Evolutionary conservation across 2,113 vertebrate genomes (phyloP), one percentile per base, ranked within the genome.

Genomic region (Daubentonia madagascariensis): DNA sequence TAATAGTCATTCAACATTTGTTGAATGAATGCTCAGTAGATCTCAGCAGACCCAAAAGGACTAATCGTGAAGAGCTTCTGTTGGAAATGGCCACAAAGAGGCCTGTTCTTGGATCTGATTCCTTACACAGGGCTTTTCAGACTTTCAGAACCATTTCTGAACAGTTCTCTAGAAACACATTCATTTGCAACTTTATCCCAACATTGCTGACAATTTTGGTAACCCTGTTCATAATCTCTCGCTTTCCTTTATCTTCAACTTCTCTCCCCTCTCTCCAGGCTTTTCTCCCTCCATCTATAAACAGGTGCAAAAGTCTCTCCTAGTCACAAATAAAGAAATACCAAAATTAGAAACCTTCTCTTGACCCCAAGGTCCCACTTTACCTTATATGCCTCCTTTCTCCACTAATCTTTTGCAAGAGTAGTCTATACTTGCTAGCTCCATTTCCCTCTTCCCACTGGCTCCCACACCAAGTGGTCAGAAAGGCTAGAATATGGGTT

Each of bases 71-170:
- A n/a, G n/a, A 94, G 23, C 4, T 92, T 10, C 40, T 84, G 7
- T 45, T 93, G 37, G 40, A 85, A 96, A 96, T 59, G 43, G 50
- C 76, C 25, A 79, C 20, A 75, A 12, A 61, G 50, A 11, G 1
- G 2, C 35, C 54, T 70, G 5, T 88, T 87, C 52, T 59, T 12
- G n/a, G 12, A 61, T 54, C 18, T 90, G 22, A 20, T 68, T 90
- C 65, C 30, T 88, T 45, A 79, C 11, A 84, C 16, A 54, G 20
- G 18, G 32, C 1, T 94, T 91, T 89, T 54, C 35, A 48, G 37
- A 22, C 35, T 91, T 96, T 86, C 75, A 87, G 48, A 85, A 52
- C 9, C 16, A 90, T 73, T 91, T 94, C 67, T 78, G 75, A 96
- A 73, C 25, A 94, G 25, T 63, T 85, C 32, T 25, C 45, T 61